phyloP scores from a whole-genome alignment of 2,113 vertebrate genomes.

The Labeo catla region DNA sequence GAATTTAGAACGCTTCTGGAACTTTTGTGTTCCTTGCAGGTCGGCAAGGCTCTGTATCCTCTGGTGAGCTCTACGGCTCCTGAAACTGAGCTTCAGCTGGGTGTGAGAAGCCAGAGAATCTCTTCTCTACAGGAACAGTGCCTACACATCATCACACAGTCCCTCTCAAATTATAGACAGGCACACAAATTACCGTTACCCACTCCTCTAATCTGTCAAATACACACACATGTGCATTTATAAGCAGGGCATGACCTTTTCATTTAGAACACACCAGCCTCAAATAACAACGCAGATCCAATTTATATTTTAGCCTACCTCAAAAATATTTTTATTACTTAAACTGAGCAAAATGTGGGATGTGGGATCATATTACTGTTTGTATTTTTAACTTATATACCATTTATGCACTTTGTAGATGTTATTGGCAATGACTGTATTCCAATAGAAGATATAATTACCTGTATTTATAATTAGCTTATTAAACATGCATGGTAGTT shows the following conservation, averaged over 20 bases:
- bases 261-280: not conserved
- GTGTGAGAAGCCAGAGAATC: constrained; percentile 41
- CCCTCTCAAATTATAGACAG: constrained; percentile 5
- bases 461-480: not conserved
- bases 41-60: constrained; percentile 48
- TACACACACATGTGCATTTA: constrained; percentile 1
- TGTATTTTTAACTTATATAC: not conserved
- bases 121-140: constrained; percentile 53
- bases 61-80: constrained; percentile 55
- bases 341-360: not conserved
- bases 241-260: not conserved
- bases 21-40: constrained; percentile 32
- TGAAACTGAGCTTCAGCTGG: constrained; percentile 57
- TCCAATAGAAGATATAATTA: not conserved
- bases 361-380: not conserved
- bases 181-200: constrained; percentile 49
- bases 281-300: not conserved
- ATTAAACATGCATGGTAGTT: not conserved
- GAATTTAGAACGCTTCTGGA: not conserved
- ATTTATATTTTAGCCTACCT: not conserved
- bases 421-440: not conserved
- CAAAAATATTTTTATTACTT: not conserved
- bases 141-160: constrained; percentile 48
- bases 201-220: constrained; percentile 28
- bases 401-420: not conserved